Conservation (phyloP, 2,113 vertebrate species). For the Otus sunia region DNA sequence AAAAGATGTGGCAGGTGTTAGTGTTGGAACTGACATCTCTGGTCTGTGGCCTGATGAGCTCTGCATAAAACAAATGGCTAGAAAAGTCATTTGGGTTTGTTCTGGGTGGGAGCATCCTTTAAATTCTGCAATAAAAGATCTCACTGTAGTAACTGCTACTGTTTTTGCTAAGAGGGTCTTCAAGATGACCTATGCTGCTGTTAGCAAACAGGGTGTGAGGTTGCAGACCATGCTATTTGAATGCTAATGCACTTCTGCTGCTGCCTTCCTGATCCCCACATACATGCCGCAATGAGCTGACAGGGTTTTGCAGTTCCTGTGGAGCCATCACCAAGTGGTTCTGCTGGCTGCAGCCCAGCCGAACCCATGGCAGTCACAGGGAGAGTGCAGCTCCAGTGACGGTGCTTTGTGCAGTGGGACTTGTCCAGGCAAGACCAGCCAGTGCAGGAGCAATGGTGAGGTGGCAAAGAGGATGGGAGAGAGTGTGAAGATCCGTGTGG, state of each 20-base stretch:
- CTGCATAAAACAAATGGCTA: background rate
- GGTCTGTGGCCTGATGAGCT: background rate
- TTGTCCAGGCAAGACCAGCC: background rate
- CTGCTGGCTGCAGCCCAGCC: background rate
- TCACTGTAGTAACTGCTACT: background rate
- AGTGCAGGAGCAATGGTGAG: background rate
- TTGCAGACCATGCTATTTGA: background rate
- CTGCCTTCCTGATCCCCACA: background rate
- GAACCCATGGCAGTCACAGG: fast-evolving
- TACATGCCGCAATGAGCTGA: fast-evolving
- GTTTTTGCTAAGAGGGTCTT: background rate
- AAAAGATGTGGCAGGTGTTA: background rate
- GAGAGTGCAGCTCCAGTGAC: fast-evolving
- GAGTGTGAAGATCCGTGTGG: background rate
- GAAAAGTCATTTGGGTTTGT: background rate
- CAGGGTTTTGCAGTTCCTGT: background rate
- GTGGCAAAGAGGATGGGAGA: background rate
- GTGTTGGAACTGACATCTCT: background rate
- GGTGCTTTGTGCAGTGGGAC: background rate
- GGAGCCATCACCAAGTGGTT: fast-evolving
- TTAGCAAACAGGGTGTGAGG: background rate
- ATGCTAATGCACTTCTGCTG: background rate
- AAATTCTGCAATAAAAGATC: background rate
- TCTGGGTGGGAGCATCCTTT: background rate
- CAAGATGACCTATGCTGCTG: background rate